Conservation (phyloP, 2,797 vertebrate species). For the Phrynocephalus forsythii region DNA sequence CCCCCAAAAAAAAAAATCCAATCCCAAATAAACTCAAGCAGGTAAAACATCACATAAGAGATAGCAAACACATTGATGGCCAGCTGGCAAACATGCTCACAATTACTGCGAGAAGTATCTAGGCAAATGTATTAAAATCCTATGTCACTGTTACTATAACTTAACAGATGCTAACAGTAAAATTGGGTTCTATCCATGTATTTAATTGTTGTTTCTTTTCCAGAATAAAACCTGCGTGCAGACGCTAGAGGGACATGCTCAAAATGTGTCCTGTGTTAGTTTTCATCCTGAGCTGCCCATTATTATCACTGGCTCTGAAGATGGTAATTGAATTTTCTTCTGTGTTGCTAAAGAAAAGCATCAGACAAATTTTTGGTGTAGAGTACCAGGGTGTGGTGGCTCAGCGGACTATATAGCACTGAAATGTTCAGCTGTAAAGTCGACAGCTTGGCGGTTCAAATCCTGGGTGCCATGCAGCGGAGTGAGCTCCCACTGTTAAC, state of each 20-base stretch:
- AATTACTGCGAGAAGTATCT: too few relatives aligned
- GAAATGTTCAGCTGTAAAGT: too few relatives aligned
- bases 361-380: not conserved
- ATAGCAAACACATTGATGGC: too few relatives aligned
- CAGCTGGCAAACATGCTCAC: too few relatives aligned
- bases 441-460: too few relatives aligned
- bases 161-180: not conserved
- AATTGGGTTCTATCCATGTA: not conserved
- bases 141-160: not conserved
- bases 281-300: conserved; percentile 97
- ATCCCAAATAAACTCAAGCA: too few relatives aligned
- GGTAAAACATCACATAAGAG: too few relatives aligned
- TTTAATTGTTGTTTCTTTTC: not conserved
- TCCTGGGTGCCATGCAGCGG: too few relatives aligned
- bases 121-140: not conserved
- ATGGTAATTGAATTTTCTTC: conserved; percentile 81
- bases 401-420: too few relatives aligned
- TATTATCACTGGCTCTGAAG: conserved; percentile 97
- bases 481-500: too few relatives aligned
- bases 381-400: too few relatives aligned
- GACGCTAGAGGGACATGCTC: conserved; percentile 95
- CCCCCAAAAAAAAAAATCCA: too few relatives aligned
- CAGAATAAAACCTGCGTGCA: conserved; percentile 99
- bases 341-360: not conserved
- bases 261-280: conserved; percentile 97